Percentiles rank a stretch among this genome's conserved stretches.
Evolutionary conservation across 2,797 vertebrate genomes (phyloP).

Genomic region (Karalla daura): DNA sequence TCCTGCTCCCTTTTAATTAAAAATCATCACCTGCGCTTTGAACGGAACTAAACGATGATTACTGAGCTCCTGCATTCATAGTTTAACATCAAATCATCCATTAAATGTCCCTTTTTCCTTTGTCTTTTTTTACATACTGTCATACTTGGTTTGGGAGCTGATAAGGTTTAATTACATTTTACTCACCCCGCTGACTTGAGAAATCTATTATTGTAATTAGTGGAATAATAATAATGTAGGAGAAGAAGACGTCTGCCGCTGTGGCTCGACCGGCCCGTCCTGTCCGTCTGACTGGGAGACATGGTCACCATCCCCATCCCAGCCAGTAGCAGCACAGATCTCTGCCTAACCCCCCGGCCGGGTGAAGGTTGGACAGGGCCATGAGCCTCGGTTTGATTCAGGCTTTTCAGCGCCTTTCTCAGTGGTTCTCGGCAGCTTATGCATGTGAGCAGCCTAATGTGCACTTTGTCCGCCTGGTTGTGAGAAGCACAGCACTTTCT

Average conservation of each 20-base stretch:
- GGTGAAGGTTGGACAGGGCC: too few relatives aligned
- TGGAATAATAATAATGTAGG: constrained; percentile 2
- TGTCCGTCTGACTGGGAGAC: neutral
- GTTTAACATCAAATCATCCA: constrained; percentile 6
- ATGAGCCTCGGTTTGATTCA: too few relatives aligned
- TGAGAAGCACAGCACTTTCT: too few relatives aligned
- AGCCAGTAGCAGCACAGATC: too few relatives aligned
- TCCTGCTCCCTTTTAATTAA: constrained; percentile 24
- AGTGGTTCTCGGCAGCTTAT: too few relatives aligned
- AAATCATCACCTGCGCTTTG: constrained; percentile 28
- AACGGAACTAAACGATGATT: constrained; percentile 23
- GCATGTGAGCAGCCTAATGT: too few relatives aligned
- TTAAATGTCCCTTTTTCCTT: constrained; percentile 18
- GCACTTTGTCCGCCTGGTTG: too few relatives aligned
- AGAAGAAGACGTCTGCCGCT: neutral
- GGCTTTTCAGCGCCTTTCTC: too few relatives aligned
- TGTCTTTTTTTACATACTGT: too few relatives aligned
- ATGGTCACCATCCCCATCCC: too few relatives aligned
- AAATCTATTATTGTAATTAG: constrained; percentile 31
- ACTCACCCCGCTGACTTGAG: constrained; percentile 26
- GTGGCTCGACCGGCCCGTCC: neutral
- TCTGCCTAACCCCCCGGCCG: too few relatives aligned
- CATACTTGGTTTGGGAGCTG: constrained; percentile 20
- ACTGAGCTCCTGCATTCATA: constrained; percentile 14
- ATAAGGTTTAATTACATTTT: constrained; percentile 13